Evolutionary conservation across 2,113 vertebrate species (phyloP).

Genomic region (Cettia cetti): DNA sequence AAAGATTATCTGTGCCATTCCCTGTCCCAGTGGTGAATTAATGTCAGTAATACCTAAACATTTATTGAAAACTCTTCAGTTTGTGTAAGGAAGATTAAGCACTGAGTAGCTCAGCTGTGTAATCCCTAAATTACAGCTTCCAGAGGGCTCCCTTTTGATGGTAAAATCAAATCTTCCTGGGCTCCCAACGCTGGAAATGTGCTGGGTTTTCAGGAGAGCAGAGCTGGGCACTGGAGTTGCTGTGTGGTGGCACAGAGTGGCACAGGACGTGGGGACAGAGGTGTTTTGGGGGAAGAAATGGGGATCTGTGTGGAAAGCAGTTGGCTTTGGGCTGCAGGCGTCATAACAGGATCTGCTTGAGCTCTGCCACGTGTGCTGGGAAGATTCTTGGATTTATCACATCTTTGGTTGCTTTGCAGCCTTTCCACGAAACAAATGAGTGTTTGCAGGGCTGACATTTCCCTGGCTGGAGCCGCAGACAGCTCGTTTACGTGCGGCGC

Average conservation of each 20-base stretch:
- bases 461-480: constrained; percentile 5
- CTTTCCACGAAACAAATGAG: neutral
- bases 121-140: neutral
- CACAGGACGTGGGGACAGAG: rapidly evolving
- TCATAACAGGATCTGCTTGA: neutral
- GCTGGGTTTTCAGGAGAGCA: neutral
- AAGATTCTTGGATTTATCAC: neutral
- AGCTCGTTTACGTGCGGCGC: neutral
- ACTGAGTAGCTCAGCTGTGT: neutral
- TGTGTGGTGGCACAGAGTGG: neutral
- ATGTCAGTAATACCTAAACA: neutral
- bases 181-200: neutral
- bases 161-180: neutral
- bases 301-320: neutral
- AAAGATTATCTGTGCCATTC: neutral
- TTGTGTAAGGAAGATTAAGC: neutral
- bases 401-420: neutral
- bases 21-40: neutral
- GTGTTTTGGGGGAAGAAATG: neutral
- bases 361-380: neutral
- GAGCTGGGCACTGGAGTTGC: neutral
- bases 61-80: neutral
- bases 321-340: neutral
- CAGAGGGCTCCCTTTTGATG: neutral
- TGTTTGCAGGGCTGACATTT: neutral